Conservation (phyloP, 2,888 invertebrate species). For the Eupithecia centaureata region DNA sequence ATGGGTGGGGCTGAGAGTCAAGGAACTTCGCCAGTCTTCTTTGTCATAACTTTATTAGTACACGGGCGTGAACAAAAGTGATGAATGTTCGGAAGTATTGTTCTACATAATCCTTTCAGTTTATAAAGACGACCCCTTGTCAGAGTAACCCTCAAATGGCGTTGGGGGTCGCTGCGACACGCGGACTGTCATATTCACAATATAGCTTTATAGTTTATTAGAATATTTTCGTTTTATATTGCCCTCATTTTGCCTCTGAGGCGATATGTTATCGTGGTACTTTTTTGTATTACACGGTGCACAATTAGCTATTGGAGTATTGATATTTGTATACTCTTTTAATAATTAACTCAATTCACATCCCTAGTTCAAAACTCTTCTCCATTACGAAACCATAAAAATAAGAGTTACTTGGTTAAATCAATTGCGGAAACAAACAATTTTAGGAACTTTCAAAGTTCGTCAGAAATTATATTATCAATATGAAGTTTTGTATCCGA, state of each 20-base stretch:
- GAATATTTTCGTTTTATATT: slow-evolving; percentile 79
- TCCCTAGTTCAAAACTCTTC: background rate
- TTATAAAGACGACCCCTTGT: slow-evolving; percentile 76
- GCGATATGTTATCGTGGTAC: slow-evolving; percentile 48
- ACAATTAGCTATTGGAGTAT: background rate
- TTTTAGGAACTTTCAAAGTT: background rate
- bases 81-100: slow-evolving; percentile 74
- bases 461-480: background rate
- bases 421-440: background rate
- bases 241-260: slow-evolving; percentile 63
- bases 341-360: background rate
- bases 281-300: slow-evolving; percentile 29
- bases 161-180: slow-evolving; percentile 68
- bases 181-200: slow-evolving; percentile 81
- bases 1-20: no score
- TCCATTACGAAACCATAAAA: background rate
- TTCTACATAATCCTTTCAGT: slow-evolving; percentile 76
- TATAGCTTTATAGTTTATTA: slow-evolving; percentile 79
- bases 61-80: slow-evolving; percentile 70
- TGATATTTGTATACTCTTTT: background rate
- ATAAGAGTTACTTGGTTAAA: background rate
- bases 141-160: slow-evolving; percentile 72
- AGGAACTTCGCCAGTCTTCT: no score
- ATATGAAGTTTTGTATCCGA: background rate
- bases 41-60: slow-evolving; percentile 66